Conservation (phyloP, 1,140 invertebrate species). For the Stenopsyche tienmushanensis region DNA sequence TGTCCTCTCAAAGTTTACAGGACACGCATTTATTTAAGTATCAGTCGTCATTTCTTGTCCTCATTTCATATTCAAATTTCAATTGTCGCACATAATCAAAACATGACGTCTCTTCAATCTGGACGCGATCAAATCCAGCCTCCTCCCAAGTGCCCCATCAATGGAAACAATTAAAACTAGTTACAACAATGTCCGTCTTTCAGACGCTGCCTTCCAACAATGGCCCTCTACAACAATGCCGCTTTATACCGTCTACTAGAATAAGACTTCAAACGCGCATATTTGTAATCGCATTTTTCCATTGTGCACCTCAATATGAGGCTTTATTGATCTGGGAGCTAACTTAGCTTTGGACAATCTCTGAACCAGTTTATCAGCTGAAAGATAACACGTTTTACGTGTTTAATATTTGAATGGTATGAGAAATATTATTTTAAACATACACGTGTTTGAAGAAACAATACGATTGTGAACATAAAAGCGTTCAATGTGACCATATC, state of each 20-base stretch:
- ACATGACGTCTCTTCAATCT: constrained; percentile 37
- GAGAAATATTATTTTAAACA: too few species aligned
- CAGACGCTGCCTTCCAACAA: constrained; percentile 1
- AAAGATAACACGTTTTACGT: too few species aligned
- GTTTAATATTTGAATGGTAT: too few species aligned
- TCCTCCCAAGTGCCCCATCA: constrained; percentile 30
- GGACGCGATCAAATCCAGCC: constrained; percentile 33
- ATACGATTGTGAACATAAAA: too few species aligned
- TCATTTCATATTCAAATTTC: constrained; percentile 41
- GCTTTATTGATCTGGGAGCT: too few species aligned
- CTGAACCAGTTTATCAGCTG: too few species aligned
- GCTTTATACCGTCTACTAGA: background rate
- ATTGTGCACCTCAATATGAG: too few species aligned
- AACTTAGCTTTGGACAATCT: too few species aligned
- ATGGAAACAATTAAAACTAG: constrained; percentile 41
- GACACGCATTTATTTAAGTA: constrained; percentile 22
- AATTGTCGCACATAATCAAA: constrained; percentile 41
- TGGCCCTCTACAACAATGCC: constrained; percentile 1
- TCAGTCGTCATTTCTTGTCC: constrained; percentile 32
- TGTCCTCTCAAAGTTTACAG: background rate
- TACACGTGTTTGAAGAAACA: too few species aligned
- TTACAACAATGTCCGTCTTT: constrained; percentile 20
- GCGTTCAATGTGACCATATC: too few species aligned
- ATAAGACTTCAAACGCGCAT: background rate
- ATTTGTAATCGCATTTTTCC: background rate